Conservation (phyloP, 2,888 invertebrate genomes). For the Andrena haemorrhoa region DNA sequence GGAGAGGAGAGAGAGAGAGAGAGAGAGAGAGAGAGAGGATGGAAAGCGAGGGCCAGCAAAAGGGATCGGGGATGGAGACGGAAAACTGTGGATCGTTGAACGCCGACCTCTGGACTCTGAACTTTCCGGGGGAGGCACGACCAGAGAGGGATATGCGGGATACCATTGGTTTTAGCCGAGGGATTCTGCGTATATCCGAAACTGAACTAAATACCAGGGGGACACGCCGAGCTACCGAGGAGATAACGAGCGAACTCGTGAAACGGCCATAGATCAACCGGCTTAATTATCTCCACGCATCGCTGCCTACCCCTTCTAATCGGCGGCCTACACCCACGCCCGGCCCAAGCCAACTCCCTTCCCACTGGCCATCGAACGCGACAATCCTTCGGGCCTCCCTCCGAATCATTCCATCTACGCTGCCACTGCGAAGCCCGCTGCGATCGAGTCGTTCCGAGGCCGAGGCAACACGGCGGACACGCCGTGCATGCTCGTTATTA, state of each 20-base stretch:
- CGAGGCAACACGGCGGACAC: neutral
- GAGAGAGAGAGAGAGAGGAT: slow-evolving; percentile 51
- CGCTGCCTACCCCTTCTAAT: slow-evolving; percentile 78
- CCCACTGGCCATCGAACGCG: slow-evolving; percentile 52
- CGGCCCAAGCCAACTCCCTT: slow-evolving; percentile 62
- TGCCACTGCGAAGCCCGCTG: slow-evolving; percentile 9
- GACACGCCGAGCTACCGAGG: slow-evolving; percentile 78
- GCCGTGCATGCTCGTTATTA: slow-evolving; percentile 10
- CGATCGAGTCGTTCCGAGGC: slow-evolving; percentile 6
- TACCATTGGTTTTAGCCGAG: slow-evolving; percentile 72
- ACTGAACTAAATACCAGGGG: slow-evolving; percentile 81
- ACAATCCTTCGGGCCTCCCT: slow-evolving; percentile 51
- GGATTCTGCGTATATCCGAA: slow-evolving; percentile 80
- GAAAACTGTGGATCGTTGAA: slow-evolving; percentile 84
- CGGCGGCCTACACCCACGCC: slow-evolving; percentile 73
- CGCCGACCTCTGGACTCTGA: slow-evolving; percentile 84
- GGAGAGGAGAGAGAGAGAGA: slow-evolving; percentile 51
- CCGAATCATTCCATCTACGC: slow-evolving; percentile 51
- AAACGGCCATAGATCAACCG: slow-evolving; percentile 84
- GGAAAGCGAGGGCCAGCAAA: slow-evolving; percentile 65
- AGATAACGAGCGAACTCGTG: slow-evolving; percentile 85
- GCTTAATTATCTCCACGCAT: slow-evolving; percentile 85
- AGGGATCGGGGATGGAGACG: slow-evolving; percentile 80
- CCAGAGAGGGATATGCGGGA: slow-evolving; percentile 56
- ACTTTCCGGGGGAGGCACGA: slow-evolving; percentile 63